Evolutionary conservation across 35 echinoderm and acorn worm genomes (phyloP).

Genomic region (Ptychodera flava): DNA sequence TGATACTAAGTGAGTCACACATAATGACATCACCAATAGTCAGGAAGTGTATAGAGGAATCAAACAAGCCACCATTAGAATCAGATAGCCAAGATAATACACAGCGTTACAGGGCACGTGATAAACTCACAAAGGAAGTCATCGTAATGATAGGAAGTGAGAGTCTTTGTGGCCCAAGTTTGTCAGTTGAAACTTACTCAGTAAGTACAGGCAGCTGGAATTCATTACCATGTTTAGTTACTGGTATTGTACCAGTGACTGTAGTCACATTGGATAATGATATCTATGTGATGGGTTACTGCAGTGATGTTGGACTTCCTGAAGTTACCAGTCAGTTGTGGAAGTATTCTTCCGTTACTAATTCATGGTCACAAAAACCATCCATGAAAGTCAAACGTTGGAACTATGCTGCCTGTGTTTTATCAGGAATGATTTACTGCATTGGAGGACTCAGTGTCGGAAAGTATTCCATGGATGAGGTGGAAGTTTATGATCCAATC

Average conservation of each 20-base stretch:
- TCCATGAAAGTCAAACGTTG: neutral
- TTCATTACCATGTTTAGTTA: neutral
- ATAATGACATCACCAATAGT: neutral
- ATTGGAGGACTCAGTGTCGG: neutral
- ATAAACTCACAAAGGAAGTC: neutral
- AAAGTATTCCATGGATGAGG: neutral
- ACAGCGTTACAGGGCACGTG: neutral
- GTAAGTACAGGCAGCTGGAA: neutral
- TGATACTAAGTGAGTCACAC: neutral
- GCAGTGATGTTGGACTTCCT: neutral
- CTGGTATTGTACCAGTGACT: neutral
- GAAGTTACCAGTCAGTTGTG: neutral
- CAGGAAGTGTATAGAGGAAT: neutral
- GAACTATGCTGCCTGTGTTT: neutral
- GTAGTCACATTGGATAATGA: neutral
- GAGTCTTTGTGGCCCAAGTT: neutral
- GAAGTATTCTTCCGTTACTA: neutral
- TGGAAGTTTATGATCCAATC: neutral
- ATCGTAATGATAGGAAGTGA: neutral
- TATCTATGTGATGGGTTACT: neutral
- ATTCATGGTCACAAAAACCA: neutral
- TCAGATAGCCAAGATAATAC: neutral
- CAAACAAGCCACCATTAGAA: neutral
- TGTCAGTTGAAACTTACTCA: neutral
- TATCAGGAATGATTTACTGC: neutral